Conservation (phyloP, 1,140 invertebrate species). For the Drosophila guanche region DNA sequence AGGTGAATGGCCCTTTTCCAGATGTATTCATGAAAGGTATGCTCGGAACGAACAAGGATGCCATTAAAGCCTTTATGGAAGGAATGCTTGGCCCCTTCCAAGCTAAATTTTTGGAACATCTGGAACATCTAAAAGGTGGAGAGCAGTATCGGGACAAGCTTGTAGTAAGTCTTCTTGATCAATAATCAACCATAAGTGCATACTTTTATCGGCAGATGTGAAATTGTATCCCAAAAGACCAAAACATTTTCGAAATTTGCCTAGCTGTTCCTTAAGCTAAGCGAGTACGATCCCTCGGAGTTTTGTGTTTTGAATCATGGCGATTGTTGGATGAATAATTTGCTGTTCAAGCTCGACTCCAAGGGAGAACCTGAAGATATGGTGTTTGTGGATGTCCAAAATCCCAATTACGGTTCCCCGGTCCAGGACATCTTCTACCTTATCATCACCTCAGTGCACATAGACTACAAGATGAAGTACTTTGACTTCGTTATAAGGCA, state of each 20-base stretch:
- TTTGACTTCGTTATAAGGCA: constrained; percentile 70
- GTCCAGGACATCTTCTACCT: constrained; percentile 63
- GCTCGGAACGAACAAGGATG: constrained; percentile 21
- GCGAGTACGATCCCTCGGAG: constrained; percentile 75
- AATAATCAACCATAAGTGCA: too few relatives aligned
- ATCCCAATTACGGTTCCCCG: constrained; percentile 59
- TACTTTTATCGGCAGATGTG: too few relatives aligned
- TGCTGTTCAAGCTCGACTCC: constrained; percentile 85
- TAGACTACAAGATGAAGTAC: constrained; percentile 62
- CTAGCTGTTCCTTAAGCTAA: constrained; percentile 12
- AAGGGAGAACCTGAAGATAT: constrained; percentile 74
- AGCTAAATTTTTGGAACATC: constrained; percentile 46
- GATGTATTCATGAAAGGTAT: constrained; percentile 42
- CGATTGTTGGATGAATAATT: constrained; percentile 88
- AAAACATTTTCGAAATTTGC: too few relatives aligned
- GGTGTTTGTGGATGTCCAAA: constrained; percentile 73
- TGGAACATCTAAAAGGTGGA: constrained; percentile 52
- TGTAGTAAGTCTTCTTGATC: constrained; percentile 18
- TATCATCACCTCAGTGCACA: constrained; percentile 63
- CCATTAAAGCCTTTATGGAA: constrained; percentile 24
- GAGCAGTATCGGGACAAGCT: constrained; percentile 53
- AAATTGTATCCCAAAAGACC: too few relatives aligned
- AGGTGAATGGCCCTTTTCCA: constrained; percentile 48
- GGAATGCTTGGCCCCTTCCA: constrained; percentile 40
- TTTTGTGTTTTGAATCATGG: constrained; percentile 87